Percentiles rank a stretch among this genome's conserved stretches.
These are phyloP conservation scores for Archegozetes longisetosus DNA, from an alignment of 1,140 invertebrate species.

Conservation along the genomic window DNA sequence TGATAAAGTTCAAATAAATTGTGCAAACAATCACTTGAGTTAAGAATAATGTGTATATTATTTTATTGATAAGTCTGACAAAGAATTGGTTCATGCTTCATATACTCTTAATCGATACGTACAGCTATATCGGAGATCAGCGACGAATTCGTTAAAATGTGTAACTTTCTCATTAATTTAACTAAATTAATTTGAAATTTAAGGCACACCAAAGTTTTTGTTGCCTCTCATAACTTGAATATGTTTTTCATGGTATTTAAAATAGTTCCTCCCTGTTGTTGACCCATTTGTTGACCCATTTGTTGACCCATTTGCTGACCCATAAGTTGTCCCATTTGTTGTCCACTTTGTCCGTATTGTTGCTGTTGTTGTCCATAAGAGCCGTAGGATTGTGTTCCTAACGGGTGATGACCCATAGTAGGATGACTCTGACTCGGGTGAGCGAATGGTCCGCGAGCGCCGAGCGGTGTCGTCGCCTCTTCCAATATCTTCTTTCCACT, in stretches of 20 bases:
- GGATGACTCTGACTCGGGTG: slow-evolving; percentile 11
- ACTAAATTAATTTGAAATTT: no score
- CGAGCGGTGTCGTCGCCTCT: slow-evolving; percentile 17
- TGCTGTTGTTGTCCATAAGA: neutral
- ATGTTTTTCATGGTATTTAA: slow-evolving; percentile 15
- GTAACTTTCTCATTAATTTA: no score
- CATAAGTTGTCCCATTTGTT: neutral
- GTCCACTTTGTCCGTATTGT: neutral
- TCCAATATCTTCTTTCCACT: slow-evolving; percentile 17
- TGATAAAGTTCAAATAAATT: no score
- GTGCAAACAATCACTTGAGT: no score
- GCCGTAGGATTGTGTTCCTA: neutral
- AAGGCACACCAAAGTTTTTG: no score
- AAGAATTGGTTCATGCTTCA: no score
- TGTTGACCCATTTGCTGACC: neutral
- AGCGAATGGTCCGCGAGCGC: slow-evolving; percentile 7
- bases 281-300: neutral
- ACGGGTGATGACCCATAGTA: neutral
- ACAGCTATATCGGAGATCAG: no score
- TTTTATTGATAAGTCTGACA: no score
- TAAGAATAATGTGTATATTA: no score
- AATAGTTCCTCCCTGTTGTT: slow-evolving; percentile 3
- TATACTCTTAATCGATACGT: no score
- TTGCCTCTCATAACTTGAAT: slow-evolving; percentile 15
- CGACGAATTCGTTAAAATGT: no score